Evolutionary conservation across 1,140 invertebrate genomes (phyloP).

Genomic region (Euglossa dilemma): DNA sequence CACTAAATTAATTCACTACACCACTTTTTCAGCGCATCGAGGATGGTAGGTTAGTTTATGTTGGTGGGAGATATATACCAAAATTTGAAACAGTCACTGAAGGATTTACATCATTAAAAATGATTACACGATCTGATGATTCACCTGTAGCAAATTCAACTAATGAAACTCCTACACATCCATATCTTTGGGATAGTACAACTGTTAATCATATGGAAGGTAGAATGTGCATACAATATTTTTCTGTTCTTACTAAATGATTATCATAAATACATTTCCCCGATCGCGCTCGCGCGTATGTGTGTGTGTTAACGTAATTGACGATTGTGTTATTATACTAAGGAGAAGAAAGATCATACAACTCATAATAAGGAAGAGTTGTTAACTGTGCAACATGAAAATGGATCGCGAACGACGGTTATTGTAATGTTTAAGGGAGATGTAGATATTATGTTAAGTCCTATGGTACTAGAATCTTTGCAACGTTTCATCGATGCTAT

Average conservation of each 20-base stretch:
- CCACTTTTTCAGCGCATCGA: conserved; percentile 89
- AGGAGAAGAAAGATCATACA: conserved; percentile 74
- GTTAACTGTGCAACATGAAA: conserved; percentile 85
- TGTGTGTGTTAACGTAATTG: background rate
- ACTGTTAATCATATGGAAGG: conserved; percentile 82
- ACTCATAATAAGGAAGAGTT: conserved; percentile 84
- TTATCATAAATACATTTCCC: background rate
- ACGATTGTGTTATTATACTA: background rate
- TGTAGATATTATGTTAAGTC: conserved; percentile 95
- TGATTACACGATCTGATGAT: conserved; percentile 84
- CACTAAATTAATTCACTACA: conserved; percentile 88
- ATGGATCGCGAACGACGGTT: conserved; percentile 87
- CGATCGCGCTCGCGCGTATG: background rate
- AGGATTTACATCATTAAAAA: conserved; percentile 88
- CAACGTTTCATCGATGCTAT: conserved; percentile 95
- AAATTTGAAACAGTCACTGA: conserved; percentile 86
- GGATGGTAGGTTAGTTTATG: conserved; percentile 89
- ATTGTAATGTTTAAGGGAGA: conserved; percentile 92
- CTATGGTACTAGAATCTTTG: conserved; percentile 93
- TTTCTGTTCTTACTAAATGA: background rate
- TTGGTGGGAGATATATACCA: conserved; percentile 87
- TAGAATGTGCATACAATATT: conserved; percentile 55
- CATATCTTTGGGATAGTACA: conserved; percentile 85
- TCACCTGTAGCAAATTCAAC: conserved; percentile 80
- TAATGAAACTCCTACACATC: conserved; percentile 85